A percentile compares a stretch with the other conserved stretches of the same genome.
phyloP scores from a whole-genome alignment of 1,140 invertebrate genomes.

The Lithobius niger region DNA sequence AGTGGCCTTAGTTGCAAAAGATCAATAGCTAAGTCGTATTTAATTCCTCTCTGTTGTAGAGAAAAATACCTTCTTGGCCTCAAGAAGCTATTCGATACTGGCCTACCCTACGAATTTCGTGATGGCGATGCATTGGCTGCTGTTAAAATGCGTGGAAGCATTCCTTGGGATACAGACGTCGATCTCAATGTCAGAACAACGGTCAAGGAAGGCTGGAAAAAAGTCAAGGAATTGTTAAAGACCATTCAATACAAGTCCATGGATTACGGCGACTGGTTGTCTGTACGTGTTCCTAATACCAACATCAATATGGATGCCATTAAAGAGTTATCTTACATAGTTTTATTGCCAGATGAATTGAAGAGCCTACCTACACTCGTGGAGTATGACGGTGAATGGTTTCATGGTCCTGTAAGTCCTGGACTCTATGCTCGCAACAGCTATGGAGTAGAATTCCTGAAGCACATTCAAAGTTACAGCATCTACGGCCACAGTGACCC shows the following conservation, averaged over 20 bases:
- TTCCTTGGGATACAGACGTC: conserved; percentile 26
- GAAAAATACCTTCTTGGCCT: conserved; percentile 12
- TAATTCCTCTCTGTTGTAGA: conserved; percentile 18
- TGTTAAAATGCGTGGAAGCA: conserved; percentile 22
- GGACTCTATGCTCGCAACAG: conserved; percentile 26
- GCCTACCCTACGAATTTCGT: conserved; percentile 22
- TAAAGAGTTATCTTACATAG: conserved; percentile 5
- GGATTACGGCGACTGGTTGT: conserved; percentile 13
- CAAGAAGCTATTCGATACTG: conserved; percentile 9
- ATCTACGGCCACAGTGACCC: not conserved
- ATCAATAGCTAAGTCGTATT: not conserved
- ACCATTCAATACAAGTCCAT: conserved; percentile 11
- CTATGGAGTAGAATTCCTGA: conserved; percentile 22
- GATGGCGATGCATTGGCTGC: conserved; percentile 23
- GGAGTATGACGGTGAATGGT: conserved; percentile 21
- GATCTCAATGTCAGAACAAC: no score
- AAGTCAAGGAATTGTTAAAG: conserved; percentile 18
- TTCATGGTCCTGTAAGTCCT: conserved; percentile 23
- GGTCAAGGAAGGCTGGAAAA: no score
- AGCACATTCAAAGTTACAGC: conserved; percentile 16
- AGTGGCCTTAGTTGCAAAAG: conserved; percentile 16
- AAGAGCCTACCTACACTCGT: conserved; percentile 20
- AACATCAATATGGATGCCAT: conserved; percentile 9
- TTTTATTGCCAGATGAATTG: conserved; percentile 1
- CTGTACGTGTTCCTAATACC: conserved; percentile 11